Evolutionary conservation across 2,888 invertebrate species (phyloP).

Genomic region (Neoitamus cyanurus): DNA sequence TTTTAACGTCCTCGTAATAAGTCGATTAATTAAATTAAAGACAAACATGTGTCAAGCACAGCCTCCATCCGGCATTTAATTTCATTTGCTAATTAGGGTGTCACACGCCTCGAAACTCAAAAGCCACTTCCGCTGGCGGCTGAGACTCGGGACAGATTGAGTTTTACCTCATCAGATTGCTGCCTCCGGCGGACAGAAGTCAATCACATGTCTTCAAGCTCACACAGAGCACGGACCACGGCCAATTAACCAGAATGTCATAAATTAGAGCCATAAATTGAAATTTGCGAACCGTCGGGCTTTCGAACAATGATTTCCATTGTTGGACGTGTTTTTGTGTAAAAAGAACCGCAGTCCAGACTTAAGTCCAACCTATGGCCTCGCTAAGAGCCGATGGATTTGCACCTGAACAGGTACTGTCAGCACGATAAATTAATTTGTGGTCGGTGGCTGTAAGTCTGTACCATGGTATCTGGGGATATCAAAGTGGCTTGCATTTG

Average conservation of each 20-base stretch:
- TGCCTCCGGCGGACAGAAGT: slow-evolving; percentile 13
- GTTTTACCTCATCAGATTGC: neutral
- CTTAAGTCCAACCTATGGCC: neutral
- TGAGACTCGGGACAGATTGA: neutral
- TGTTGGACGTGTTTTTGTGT: neutral
- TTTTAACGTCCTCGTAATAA: neutral
- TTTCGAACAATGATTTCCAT: slow-evolving; percentile 11
- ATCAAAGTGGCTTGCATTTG: slow-evolving; percentile 7
- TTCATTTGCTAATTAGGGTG: slow-evolving; percentile 49
- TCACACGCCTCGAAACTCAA: slow-evolving; percentile 45
- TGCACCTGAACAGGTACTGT: slow-evolving; percentile 4
- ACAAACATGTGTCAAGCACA: neutral
- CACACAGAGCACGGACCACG: neutral
- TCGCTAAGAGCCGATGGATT: neutral
- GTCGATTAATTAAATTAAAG: neutral
- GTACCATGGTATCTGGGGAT: neutral
- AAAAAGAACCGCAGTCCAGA: neutral
- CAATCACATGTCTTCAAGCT: slow-evolving; percentile 14
- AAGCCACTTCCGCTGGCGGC: slow-evolving; percentile 9
- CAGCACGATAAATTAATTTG: slow-evolving; percentile 18
- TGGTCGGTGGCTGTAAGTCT: neutral
- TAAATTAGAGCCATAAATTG: slow-evolving; percentile 35
- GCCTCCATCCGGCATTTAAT: slow-evolving; percentile 49
- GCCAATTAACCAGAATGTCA: slow-evolving; percentile 33
- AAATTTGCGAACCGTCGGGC: slow-evolving; percentile 17